Base-by-base conservation (phyloP, 2,113 vertebrate genomes). In the Clarias batrachus region DNA sequence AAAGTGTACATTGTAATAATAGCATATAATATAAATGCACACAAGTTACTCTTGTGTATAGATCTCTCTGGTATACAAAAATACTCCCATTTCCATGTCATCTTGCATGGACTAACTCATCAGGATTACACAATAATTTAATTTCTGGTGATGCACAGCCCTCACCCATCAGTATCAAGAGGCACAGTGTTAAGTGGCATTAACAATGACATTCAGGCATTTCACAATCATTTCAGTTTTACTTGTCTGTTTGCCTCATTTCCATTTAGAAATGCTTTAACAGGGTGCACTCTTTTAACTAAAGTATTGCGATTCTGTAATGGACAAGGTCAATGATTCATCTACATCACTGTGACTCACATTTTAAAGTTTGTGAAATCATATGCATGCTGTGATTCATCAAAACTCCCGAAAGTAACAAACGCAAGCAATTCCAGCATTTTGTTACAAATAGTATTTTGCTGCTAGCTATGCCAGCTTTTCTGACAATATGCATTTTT, bases 101-200 rank as follows among this genome's bases (percentile, higher is more conserved):
- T 68, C 27, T 68, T 30, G 33, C 66, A 68, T 68, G 27, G 5
- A 30, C 17, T 66, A 33, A 70, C 5, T 16, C 17, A 33, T 70
- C 66, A 8, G 27, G 17, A 70, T 81, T 89, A 91, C 94, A 54
- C 33, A 85, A 96, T 96, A 97, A 97, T 95, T 96, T 96, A 96
- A 96, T 92, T 93, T 94, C 78, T 92, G 93, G 94, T 90, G 94
- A 92, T 95, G 27, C 93, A 94, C 91, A 82, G 74, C 27, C 70
- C 66, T 33, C 27, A 70, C 0, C 30, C 8, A 17, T 19, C 17
- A 71, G 27, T 16, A 73, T 62, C 10, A 77, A n/a, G 25, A 17
- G 54, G 56, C 27, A 19, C 14, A 17, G 14, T 33, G 66, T 27
- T 70, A 68, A 68, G 65, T 68, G 65, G 13, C 2, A 68, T 68